phyloP scores from a whole-genome alignment of 2,888 invertebrate genomes.

The Clepsis dumicolana region DNA sequence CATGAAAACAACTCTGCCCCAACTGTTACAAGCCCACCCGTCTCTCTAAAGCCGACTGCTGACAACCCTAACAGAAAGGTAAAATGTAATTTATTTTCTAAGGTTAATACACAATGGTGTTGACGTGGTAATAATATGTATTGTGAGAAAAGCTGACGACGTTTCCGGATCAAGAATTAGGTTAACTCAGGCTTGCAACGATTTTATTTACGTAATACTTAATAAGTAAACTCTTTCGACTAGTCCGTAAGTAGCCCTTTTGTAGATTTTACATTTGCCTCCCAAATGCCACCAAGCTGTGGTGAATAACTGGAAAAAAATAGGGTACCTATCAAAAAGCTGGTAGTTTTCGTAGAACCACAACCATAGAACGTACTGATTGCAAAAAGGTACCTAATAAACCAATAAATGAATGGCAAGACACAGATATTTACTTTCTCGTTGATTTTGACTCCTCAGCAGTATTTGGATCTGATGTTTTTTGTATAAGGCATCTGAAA shows the following conservation, averaged over 20 bases:
- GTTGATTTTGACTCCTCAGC: no score
- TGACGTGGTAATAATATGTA: slow-evolving; percentile 9
- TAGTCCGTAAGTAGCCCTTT: background rate
- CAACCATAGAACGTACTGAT: no score
- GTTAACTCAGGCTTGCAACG: background rate
- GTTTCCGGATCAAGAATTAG: slow-evolving; percentile 1
- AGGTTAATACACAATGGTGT: slow-evolving; percentile 5
- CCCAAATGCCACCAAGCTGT: background rate
- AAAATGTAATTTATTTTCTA: slow-evolving; percentile 18
- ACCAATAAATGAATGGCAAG: no score
- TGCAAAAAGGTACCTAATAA: no score
- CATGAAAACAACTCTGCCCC: background rate
- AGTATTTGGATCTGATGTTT: no score
- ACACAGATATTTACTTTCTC: no score
- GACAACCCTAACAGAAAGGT: slow-evolving; percentile 5
- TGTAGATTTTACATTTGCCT: background rate
- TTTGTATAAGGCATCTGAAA: no score
- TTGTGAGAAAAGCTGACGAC: slow-evolving; percentile 7
- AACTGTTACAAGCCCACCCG: background rate
- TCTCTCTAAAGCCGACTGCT: background rate
- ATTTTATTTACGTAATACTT: background rate
- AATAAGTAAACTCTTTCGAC: background rate
- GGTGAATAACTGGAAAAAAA: background rate
- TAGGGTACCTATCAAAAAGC: no score
- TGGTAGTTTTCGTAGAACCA: no score